Evolutionary conservation across 1,140 invertebrate species (phyloP).

Genomic region (Drosophila baimaii): DNA sequence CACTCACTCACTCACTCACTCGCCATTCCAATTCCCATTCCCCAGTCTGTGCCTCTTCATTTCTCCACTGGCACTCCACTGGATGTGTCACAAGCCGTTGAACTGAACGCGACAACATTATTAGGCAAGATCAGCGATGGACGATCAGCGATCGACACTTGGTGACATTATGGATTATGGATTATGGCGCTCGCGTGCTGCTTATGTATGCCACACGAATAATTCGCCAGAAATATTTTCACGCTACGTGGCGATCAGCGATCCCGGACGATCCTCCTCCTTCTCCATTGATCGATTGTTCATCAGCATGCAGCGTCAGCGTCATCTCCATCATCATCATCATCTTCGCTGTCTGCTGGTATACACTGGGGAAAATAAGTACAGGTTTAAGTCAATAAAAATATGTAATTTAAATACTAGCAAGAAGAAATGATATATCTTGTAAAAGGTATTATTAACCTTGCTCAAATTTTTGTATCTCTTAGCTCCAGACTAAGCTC

Average conservation of each 20-base stretch:
- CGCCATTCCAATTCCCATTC: conserved; percentile 31
- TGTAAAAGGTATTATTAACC: too few species aligned
- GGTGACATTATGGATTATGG: conserved; percentile 76
- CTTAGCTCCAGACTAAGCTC: too few species aligned
- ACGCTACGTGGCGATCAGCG: conserved; percentile 62
- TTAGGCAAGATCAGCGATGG: conserved; percentile 58
- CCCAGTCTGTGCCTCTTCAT: not conserved
- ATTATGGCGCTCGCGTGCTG: conserved; percentile 82
- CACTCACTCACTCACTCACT: conserved; percentile 11
- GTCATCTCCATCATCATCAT: conserved; percentile 38
- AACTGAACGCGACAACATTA: conserved; percentile 70
- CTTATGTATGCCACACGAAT: conserved; percentile 77
- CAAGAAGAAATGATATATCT: too few species aligned
- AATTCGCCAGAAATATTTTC: conserved; percentile 55
- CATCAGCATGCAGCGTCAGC: conserved; percentile 76
- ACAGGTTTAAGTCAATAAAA: too few species aligned
- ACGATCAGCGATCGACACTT: conserved; percentile 55
- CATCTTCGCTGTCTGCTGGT: not conserved
- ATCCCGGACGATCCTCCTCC: conserved; percentile 26
- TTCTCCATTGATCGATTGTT: conserved; percentile 41
- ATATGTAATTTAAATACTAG: too few species aligned
- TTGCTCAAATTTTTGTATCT: too few species aligned
- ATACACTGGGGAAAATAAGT: conserved; percentile 10
- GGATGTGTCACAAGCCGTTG: conserved; percentile 76
- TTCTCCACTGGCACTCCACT: not conserved